Base-by-base conservation (phyloP, 2,113 vertebrate species). In the Eulemur rufifrons region DNA sequence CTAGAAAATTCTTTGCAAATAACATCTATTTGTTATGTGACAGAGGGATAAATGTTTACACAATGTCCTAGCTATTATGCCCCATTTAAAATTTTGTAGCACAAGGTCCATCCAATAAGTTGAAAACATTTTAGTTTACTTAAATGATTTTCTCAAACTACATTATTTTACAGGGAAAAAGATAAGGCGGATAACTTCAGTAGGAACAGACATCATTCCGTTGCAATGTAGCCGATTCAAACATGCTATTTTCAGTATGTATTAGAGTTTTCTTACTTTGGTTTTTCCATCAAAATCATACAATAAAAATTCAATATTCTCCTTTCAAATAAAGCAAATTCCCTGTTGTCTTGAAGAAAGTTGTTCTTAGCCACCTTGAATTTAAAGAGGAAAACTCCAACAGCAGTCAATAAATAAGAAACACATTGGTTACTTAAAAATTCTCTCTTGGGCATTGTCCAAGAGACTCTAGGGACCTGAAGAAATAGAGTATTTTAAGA, bases 401-500 rank as follows among this genome's bases (percentile, higher is more conserved):
- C 89, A 97, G 89, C 74, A 95, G 89, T 95, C 95, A 94, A 96
- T 95, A 97, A 97, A 97, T 96, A 98, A 94, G 89, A 97, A 97
- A 93, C 94, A 96, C 71, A 95, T 50, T 83, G 59, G 66, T 88
- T 98, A 92, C 95, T 97, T 96, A 96, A 94, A 95, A 95, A 94
- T 96, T 96, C 78, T 94, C 97, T 96, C 94, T 88, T 93, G 97
- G 66, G 96, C 93, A 95, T 96, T 97, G 94, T 96, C 81, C 86
- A 95, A 84, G 56, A 97, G 76, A 91, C 89, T 86, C 95, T 27
- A 88, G 81, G 85, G 91, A 97, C 77, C 18, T 47, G 34, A 25
- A 69, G 73, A 97, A 97, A 97, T 93, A 95, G 84, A 95, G 87
- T 86, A 97, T 97, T 97, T 97, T 94, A 90, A 97, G n/a, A 95